Base-by-base conservation (phyloP, 2,113 vertebrate species). In the Anarrhichthys ocellatus region DNA sequence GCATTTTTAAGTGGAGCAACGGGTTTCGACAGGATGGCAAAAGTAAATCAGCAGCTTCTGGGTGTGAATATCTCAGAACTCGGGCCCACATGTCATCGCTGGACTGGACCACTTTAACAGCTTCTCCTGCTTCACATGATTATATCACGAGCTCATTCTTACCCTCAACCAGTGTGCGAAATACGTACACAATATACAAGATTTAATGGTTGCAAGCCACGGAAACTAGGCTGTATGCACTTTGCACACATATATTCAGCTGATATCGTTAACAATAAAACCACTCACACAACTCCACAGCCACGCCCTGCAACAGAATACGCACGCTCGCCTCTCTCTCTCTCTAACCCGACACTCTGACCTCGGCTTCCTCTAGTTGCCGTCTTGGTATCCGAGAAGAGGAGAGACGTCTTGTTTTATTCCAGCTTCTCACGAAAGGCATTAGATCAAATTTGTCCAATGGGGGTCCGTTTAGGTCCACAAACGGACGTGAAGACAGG, bases 71-170 rank as follows among this genome's bases (percentile, higher is more conserved):
- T 54, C 46, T 66, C 38, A 20, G 59, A 48, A 27, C 50, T 44
- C 20, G 66, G 18, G 29, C 48, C 50, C 48, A 71, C 46, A 24
- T 0, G 9, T 68, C 62, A 58, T 5, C 6, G 1, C 48, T 29
- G 64, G 27, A 77, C 68, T 59, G 63, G 48, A 75, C 22, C 59
- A 34, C 50, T 36, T 11, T 17, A 18, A 38, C 24, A 75, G 15
- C 46, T 63, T 36, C 69, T 29, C 6, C 13, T 82, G 27, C 29
- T 80, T 68, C 2, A n/a, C 24, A 54, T 44, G 50, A 42, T 36
- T 46, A 20, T 18, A 69, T 70, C 71, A 67, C 14, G 62, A 76
- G 38, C 34, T 82, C 68, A 44, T 9, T 9, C 24, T 18, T 64
- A 20, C 22, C 14, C 56, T 58, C 24, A 6, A 58, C 27, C 24